These are phyloP conservation scores for Molanna angustata DNA, from an alignment of 2,888 invertebrate genomes.

Conservation along the genomic window DNA sequence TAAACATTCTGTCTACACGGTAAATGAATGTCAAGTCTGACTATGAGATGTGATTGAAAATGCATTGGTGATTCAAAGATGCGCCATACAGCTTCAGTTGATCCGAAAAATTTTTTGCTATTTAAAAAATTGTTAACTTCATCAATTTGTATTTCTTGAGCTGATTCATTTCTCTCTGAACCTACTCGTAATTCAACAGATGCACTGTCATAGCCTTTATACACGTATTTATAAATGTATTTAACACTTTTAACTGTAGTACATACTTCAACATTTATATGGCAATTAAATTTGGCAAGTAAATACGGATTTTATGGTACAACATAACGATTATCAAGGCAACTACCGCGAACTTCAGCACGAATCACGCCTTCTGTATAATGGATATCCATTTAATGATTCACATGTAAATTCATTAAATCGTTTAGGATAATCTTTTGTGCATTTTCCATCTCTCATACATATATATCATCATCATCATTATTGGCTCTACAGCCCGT, in stretches of 20 bases:
- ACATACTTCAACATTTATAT: not conserved
- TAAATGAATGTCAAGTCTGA: not conserved
- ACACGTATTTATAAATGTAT: slow-evolving; percentile 5
- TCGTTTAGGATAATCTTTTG: not conserved
- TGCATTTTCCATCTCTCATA: not conserved
- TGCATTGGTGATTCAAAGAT: not conserved
- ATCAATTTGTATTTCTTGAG: not conserved
- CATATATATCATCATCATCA: no score
- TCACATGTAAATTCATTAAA: not conserved
- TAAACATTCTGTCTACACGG: not conserved
- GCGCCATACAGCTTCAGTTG: slow-evolving; percentile 2
- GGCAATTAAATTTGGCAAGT: not conserved
- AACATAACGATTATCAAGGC: not conserved
- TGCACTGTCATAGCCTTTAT: not conserved
- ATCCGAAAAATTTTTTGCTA: not conserved
- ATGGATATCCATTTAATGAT: not conserved
- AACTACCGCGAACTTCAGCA: not conserved
- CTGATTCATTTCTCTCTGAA: no score
- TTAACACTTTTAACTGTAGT: slow-evolving; percentile 1
- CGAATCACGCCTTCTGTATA: not conserved
- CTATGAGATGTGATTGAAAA: not conserved
- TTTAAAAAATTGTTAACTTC: not conserved
- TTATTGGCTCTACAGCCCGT: no score
- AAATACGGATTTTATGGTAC: not conserved
- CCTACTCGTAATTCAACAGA: not conserved